Evolutionary conservation across 2,888 invertebrate genomes (phyloP).

Genomic region (Auanema sp.): DNA sequence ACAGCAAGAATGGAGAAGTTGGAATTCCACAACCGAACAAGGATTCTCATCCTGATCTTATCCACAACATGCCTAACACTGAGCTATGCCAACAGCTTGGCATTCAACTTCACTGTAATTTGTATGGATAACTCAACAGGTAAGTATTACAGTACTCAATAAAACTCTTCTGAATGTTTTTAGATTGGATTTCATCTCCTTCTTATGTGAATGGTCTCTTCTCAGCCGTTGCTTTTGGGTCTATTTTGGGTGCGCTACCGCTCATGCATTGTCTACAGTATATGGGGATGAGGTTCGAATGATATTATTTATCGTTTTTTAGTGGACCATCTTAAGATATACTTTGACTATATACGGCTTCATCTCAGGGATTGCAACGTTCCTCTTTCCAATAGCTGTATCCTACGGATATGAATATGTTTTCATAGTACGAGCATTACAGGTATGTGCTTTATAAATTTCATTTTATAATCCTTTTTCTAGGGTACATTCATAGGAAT

Average conservation of each 20-base stretch:
- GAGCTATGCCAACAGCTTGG: constrained; percentile 22
- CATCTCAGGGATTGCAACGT: constrained; percentile 16
- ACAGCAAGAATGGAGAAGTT: too few species aligned
- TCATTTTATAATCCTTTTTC: constrained; percentile 3
- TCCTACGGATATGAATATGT: constrained; percentile 2
- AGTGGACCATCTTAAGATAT: too few species aligned
- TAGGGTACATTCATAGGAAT: constrained; percentile 32
- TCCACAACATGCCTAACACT: constrained; percentile 20
- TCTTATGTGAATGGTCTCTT: constrained; percentile 20
- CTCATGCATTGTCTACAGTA: constrained; percentile 13
- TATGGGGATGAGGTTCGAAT: constrained; percentile 21
- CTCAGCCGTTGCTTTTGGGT: constrained; percentile 31
- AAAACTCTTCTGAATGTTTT: neutral
- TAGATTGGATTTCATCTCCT: constrained; percentile 15
- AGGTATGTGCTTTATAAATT: constrained; percentile 1
- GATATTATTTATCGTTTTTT: neutral
- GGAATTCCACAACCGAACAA: constrained; percentile 5
- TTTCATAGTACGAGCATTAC: constrained; percentile 17
- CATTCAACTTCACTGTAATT: constrained; percentile 32
- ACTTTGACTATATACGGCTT: constrained; percentile 16
- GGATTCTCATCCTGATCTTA: constrained; percentile 9
- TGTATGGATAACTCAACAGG: constrained; percentile 28
- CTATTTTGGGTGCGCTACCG: constrained; percentile 24
- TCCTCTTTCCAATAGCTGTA: constrained; percentile 22
- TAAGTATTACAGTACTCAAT: neutral